These are phyloP conservation scores for Gadopsis bispinosus DNA, from an alignment of 2,797 vertebrate genomes.

Conservation along the genomic window DNA sequence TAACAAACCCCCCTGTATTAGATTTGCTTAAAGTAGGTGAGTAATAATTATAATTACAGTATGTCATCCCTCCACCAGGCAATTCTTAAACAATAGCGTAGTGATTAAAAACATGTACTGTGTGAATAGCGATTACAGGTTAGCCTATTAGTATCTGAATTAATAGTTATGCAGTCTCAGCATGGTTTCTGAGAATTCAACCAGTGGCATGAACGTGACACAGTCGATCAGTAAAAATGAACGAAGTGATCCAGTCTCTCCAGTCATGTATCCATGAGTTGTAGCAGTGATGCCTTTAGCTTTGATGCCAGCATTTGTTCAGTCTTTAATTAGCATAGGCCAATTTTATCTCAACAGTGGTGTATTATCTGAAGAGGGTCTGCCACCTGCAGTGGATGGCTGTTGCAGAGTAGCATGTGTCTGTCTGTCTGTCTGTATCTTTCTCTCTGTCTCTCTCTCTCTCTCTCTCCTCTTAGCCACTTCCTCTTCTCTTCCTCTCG, in stretches of 20 bases:
- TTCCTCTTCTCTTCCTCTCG: constrained; percentile 32
- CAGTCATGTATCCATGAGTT: constrained; percentile 7
- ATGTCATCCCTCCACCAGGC: constrained; percentile 10
- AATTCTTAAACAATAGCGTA: constrained; percentile 24
- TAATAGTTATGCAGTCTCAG: not conserved
- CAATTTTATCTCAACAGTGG: constrained; percentile 25
- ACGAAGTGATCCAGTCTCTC: constrained; percentile 15
- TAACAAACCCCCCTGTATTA: constrained; percentile 35
- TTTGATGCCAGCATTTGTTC: constrained; percentile 18
- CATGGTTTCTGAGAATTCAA: constrained; percentile 2
- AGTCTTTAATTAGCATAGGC: constrained; percentile 28
- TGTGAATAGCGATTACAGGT: constrained; percentile 19
- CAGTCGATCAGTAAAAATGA: constrained; percentile 14
- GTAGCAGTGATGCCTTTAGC: constrained; percentile 5
- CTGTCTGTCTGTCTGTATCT: constrained; percentile 5
- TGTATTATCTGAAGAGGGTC: constrained; percentile 43
- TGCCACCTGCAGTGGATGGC: constrained; percentile 35
- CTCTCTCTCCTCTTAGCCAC: not conserved
- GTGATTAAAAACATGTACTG: constrained; percentile 27
- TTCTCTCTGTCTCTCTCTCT: not conserved
- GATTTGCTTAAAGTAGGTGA: constrained; percentile 42
- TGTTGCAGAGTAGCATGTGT: constrained; percentile 20
- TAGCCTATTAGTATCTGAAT: constrained; percentile 36
- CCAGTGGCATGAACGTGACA: constrained; percentile 15
- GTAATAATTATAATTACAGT: constrained; percentile 38